A percentile compares a stretch with the other conserved stretches of the same genome.
Conservation (phyloP, 2,797 vertebrate genomes). For the Tiaroga cobitis region DNA sequence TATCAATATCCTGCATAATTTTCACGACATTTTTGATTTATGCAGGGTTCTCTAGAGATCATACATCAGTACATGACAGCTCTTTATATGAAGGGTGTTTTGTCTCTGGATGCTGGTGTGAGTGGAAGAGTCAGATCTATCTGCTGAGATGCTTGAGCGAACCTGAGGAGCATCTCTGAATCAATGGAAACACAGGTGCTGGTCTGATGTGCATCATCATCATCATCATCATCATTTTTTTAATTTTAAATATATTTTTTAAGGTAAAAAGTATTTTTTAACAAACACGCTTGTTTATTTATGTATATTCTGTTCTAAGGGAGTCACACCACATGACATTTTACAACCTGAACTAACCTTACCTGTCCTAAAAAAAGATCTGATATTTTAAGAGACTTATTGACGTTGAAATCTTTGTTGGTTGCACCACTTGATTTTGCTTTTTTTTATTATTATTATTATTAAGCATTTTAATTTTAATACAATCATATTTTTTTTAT, state of each 20-base stretch:
- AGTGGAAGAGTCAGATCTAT: not conserved
- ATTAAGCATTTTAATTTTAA: not conserved
- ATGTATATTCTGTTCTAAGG: not conserved
- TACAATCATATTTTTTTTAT: not conserved
- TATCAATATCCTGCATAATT: slow-evolving; percentile 59
- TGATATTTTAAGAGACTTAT: not conserved
- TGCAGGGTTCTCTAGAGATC: slow-evolving; percentile 11
- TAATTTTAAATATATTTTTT: not conserved
- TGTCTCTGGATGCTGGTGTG: slow-evolving; percentile 51
- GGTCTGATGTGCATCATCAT: not conserved
- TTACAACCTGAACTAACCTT: not conserved
- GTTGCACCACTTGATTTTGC: not conserved
- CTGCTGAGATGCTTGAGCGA: not conserved
- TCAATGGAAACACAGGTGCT: not conserved
- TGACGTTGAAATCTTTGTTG: not conserved
- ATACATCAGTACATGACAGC: slow-evolving; percentile 41
- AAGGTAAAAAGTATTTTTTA: not conserved
- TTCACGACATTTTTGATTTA: slow-evolving; percentile 55
- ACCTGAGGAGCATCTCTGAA: not conserved
- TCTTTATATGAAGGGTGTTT: slow-evolving; percentile 56
- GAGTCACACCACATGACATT: not conserved
- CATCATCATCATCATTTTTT: not conserved
- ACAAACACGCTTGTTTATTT: not conserved
- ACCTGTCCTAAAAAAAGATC: no score
- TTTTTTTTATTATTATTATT: not conserved